phyloP scores from a whole-genome alignment of 2,113 vertebrate species.

The Chiloscyllium plagiosum region DNA sequence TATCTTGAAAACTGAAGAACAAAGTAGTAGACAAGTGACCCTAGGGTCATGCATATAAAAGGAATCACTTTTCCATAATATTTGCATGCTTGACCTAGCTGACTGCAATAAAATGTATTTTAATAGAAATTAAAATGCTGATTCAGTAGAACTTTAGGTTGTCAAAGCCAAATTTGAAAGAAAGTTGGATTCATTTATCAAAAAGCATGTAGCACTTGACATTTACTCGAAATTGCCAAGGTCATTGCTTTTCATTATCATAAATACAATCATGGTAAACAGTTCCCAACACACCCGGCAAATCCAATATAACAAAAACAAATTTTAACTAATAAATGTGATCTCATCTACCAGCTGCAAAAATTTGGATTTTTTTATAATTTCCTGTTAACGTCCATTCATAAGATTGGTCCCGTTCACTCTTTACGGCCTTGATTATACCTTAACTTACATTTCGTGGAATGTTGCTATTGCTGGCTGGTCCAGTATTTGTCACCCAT shows the following conservation, averaged over 20 bases:
- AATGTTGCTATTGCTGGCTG: no score
- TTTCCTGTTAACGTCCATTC: neutral
- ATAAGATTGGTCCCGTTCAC: neutral
- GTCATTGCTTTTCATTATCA: neutral
- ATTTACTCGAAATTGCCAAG: neutral
- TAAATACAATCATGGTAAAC: neutral
- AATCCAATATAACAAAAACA: neutral
- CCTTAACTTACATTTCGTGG: no score
- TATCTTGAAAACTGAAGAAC: neutral
- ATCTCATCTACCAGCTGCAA: neutral
- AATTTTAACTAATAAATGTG: neutral
- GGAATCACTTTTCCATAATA: neutral
- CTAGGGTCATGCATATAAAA: neutral
- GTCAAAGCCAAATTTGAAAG: neutral
- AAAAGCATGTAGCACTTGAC: neutral
- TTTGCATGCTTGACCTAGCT: neutral
- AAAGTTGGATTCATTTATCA: neutral
- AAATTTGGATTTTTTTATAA: neutral
- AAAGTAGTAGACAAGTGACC: neutral
- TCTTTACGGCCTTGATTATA: neutral
- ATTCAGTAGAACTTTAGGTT: neutral
- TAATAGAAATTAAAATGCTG: neutral
- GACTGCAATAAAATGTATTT: conserved; percentile 5
- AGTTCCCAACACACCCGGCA: neutral
- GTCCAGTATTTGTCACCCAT: no score